These are phyloP conservation scores for Sebastes melanostomus DNA, from an alignment of 2,797 vertebrate genomes.

Conservation along the genomic window DNA sequence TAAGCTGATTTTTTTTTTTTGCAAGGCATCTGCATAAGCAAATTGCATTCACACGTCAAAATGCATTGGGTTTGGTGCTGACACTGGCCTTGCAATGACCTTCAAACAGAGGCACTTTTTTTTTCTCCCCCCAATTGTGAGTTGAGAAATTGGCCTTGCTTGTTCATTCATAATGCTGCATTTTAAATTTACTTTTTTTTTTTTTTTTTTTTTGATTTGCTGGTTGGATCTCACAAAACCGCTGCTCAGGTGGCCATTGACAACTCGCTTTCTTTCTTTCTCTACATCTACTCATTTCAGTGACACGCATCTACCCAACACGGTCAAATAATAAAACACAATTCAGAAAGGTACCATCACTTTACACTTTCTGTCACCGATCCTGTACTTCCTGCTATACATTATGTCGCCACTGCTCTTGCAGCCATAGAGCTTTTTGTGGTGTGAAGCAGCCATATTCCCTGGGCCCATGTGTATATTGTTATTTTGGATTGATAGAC, in stretches of 20 bases:
- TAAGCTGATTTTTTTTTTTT: not conserved
- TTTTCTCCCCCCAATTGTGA: not conserved
- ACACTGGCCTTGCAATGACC: constrained; percentile 21
- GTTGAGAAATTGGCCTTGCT: constrained; percentile 3
- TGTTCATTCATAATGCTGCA: constrained; percentile 6
- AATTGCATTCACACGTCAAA: constrained; percentile 1
- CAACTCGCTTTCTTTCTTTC: not conserved
- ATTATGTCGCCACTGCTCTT: not conserved
- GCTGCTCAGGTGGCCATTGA: constrained; percentile 23
- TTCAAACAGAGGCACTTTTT: constrained; percentile 24
- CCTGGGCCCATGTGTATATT: not conserved
- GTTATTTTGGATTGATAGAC: constrained; percentile 26
- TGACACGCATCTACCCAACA: constrained; percentile 48
- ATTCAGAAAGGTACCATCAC: constrained; percentile 29
- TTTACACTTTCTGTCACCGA: constrained; percentile 7
- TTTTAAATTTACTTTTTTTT: not conserved
- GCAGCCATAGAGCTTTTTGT: constrained; percentile 2
- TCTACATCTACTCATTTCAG: constrained; percentile 37
- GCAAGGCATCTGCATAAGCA: constrained; percentile 33
- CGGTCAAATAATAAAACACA: constrained; percentile 43
- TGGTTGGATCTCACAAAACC: constrained; percentile 20
- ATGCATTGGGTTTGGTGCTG: not conserved
- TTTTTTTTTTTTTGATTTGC: not conserved
- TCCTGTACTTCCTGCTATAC: constrained; percentile 14
- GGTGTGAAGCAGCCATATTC: constrained; percentile 23